Evolutionary conservation across 2,888 invertebrate genomes (phyloP), one percentile per base, ranked within the genome.

Genomic region (Acrobasis consociella): DNA sequence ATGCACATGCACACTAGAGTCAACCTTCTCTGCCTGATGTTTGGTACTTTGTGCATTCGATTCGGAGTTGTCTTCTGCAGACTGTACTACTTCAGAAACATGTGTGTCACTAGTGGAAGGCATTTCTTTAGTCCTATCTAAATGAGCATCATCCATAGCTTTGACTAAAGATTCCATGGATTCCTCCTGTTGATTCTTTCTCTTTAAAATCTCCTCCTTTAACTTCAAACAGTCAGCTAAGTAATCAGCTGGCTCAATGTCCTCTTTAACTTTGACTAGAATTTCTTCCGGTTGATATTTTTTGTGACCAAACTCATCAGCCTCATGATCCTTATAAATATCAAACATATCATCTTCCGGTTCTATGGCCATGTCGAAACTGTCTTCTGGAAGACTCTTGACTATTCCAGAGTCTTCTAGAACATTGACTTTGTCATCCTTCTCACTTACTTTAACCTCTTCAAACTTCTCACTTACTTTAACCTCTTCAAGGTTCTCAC

Each of bases 321-420:
- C 76, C 55, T 82, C 87, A 72, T 86, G 87, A 62, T 93, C 93
- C 75, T 83, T 86, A 67, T 93, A 93, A 37, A 91, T 87, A 74
- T 93, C 93, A 81, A 93, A 93, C 72, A 82, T 86, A 65, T 92
- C 91, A 69, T 93, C 92, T 67, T 93, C 92, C 63, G 80, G 71
- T 3, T 77, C 77, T 7, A 80, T 61, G 2, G 80, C 70, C 22
- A 85, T 82, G 74, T 87, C 86, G 72, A 86, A 86, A 71, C 84
- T 89, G 58, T 90, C 89, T 49, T 87, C 81, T 1, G 88, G 89
- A 13, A 89, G 77, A 9, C 70, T 76, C 64, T 86, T 88, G 11
- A 65, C 70, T 1, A 77, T 49, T 17, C 76, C 87, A 51, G 87
- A 87, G 46, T 71, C 69, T 66, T 81, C 72, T 65, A 76, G 62